These are phyloP conservation scores for Coleophora deauratella DNA, from an alignment of 2,888 invertebrate species.

Conservation along the genomic window DNA sequence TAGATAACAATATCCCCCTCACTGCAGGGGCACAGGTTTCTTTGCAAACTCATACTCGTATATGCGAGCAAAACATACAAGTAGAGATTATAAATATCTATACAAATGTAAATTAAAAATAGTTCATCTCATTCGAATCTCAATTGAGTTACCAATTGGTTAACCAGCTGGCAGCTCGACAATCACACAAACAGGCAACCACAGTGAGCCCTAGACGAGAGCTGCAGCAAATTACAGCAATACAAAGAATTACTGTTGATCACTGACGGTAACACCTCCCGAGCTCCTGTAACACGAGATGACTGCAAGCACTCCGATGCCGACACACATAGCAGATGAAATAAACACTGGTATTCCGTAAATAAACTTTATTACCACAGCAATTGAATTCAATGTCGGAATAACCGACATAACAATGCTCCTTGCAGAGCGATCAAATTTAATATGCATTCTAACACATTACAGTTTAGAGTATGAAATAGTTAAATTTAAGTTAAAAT, in stretches of 20 bases:
- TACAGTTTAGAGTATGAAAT: slow-evolving; percentile 32
- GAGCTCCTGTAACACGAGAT: slow-evolving; percentile 52
- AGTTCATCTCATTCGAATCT: slow-evolving; percentile 12
- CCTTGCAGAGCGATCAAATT: slow-evolving; percentile 28
- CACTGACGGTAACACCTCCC: slow-evolving; percentile 45
- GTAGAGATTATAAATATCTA: background rate
- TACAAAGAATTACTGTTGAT: slow-evolving; percentile 48
- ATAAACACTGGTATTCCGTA: slow-evolving; percentile 56
- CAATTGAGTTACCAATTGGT: slow-evolving; percentile 9
- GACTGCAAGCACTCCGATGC: slow-evolving; percentile 51
- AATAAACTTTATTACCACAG: slow-evolving; percentile 60
- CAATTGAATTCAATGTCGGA: slow-evolving; percentile 62
- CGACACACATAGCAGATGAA: slow-evolving; percentile 47
- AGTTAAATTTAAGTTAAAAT: slow-evolving; percentile 21
- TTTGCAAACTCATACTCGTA: no score
- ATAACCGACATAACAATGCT: slow-evolving; percentile 38
- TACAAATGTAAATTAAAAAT: slow-evolving; percentile 5
- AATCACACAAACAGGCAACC: slow-evolving; percentile 20
- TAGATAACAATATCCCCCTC: no score
- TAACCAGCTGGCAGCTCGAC: slow-evolving; percentile 11
- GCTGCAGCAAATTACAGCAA: slow-evolving; percentile 23
- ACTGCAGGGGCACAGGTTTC: no score
- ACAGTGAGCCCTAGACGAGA: slow-evolving; percentile 17
- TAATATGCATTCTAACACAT: slow-evolving; percentile 30
- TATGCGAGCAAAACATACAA: background rate